Evolutionary conservation across 2,888 invertebrate genomes (phyloP).

Genomic region (Ganaspis brasiliensis): DNA sequence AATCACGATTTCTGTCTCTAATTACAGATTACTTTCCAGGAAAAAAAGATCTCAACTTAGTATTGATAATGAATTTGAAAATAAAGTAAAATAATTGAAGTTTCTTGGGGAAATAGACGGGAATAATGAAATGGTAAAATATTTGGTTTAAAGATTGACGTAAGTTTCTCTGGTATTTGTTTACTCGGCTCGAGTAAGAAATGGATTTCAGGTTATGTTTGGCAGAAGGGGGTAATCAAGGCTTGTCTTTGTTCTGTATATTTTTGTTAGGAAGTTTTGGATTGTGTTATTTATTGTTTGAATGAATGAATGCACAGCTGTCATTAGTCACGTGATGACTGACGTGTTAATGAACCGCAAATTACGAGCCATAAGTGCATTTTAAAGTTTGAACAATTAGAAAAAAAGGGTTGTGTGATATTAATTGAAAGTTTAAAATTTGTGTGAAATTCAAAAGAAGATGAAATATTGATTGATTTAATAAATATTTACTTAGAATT

Average conservation of each 20-base stretch:
- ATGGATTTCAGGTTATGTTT: slow-evolving; percentile 13
- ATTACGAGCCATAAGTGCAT: neutral
- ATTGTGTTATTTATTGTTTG: neutral
- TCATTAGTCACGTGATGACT: slow-evolving; percentile 34
- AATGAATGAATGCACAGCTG: slow-evolving; percentile 8
- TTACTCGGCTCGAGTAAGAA: neutral
- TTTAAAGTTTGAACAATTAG: neutral
- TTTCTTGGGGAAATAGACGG: neutral
- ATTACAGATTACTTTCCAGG: neutral
- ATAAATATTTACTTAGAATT: no score
- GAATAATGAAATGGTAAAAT: neutral
- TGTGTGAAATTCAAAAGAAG: no score
- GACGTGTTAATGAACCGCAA: slow-evolving; percentile 12
- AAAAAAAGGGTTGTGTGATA: no score
- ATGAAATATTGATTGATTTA: no score
- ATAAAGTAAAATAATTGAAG: no score
- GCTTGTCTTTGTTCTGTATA: slow-evolving; percentile 8
- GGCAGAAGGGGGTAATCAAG: neutral
- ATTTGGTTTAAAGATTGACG: neutral
- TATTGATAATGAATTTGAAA: neutral
- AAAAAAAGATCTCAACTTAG: neutral
- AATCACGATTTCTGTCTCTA: slow-evolving; percentile 50
- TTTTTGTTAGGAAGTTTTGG: neutral
- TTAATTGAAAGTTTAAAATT: no score
- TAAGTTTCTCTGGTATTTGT: neutral